Conservation (phyloP, 2,888 invertebrate genomes). For the Amiota minor region DNA sequence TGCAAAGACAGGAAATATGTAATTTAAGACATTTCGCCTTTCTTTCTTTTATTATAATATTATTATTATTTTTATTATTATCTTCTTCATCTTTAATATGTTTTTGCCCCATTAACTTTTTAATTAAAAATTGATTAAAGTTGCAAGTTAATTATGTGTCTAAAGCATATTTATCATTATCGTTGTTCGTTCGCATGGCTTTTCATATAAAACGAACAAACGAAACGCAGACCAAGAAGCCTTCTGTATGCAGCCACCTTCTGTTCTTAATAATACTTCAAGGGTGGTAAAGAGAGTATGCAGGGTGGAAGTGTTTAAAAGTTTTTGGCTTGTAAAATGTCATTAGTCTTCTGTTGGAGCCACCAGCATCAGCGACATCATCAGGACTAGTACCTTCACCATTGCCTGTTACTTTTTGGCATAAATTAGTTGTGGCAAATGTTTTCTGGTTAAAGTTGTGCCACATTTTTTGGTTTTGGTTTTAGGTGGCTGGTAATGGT, state of each 20-base stretch:
- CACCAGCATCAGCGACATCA: too few relatives aligned
- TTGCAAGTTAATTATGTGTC: slow-evolving; percentile 67
- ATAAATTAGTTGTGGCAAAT: slow-evolving; percentile 57
- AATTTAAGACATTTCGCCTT: background rate
- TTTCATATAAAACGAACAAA: too few relatives aligned
- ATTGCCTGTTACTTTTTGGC: slow-evolving; percentile 41
- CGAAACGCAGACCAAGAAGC: too few relatives aligned
- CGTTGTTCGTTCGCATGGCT: slow-evolving; percentile 48
- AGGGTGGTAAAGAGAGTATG: too few relatives aligned
- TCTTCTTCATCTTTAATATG: slow-evolving; percentile 47
- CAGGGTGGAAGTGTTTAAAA: background rate
- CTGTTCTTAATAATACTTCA: too few relatives aligned
- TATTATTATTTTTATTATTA: background rate
- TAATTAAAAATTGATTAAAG: slow-evolving; percentile 69
- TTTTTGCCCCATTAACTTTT: slow-evolving; percentile 64
- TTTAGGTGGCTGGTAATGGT: slow-evolving; percentile 37
- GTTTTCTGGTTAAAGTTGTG: slow-evolving; percentile 17
- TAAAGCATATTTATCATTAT: slow-evolving; percentile 67
- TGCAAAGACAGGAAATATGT: slow-evolving; percentile 13
- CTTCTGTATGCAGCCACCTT: too few relatives aligned
- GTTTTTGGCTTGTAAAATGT: slow-evolving; percentile 61
- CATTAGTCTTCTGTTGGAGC: slow-evolving; percentile 56
- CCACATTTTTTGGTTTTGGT: slow-evolving; percentile 1
- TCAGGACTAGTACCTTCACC: background rate
- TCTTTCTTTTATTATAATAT: background rate